Evolutionary conservation across 1,140 invertebrate genomes (phyloP), one percentile per base, ranked within the genome.

Genomic region (Penaeus indicus): DNA sequence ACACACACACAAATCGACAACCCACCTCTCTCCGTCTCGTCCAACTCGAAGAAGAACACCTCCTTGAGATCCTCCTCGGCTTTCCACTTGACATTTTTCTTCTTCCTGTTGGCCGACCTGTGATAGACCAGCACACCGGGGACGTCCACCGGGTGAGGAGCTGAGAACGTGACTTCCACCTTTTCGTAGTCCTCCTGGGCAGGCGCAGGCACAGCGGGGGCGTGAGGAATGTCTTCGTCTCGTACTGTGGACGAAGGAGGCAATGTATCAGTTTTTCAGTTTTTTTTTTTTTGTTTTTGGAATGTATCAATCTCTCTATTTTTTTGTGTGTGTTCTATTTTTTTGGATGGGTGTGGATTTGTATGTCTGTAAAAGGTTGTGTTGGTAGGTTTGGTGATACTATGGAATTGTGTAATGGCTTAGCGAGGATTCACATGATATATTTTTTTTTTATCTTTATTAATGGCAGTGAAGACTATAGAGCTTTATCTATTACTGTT

Each of bases 41-140:
- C 97, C 69, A 98, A 92, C 92, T 98, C 97, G 93, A 99, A 99
- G 92, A 96, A 98, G 91, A 96, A 95, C 69, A 97, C 94, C 90
- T 96, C 95, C 91, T 96, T 96, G 25, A 99, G 93, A 82, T 97
- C 95, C 16, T 94, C 93, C 90, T 97, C 96, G 18, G 94, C 94
- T 91, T 96, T 96, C 97, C 97, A 99, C 86, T 92, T 92, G 4
- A 99, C 95, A 90, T 94, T 94, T 92, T 98, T 97, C 91, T 97
- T 97, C 0, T 96, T 95, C 3, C 95, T 96, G 92, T 95, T 95
- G 90, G 94, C 91, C 42, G 92, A 93, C 91, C 95, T 95, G 88
- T 96, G 95, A 89, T 95, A 94, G 72, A 95, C 93, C 16, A 96
- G 93, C 67, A 95, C 95, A 91, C 96, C 95, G 0, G 47, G 62